Base-by-base conservation (phyloP, 1,140 invertebrate species). In the Drosophila burlai region DNA sequence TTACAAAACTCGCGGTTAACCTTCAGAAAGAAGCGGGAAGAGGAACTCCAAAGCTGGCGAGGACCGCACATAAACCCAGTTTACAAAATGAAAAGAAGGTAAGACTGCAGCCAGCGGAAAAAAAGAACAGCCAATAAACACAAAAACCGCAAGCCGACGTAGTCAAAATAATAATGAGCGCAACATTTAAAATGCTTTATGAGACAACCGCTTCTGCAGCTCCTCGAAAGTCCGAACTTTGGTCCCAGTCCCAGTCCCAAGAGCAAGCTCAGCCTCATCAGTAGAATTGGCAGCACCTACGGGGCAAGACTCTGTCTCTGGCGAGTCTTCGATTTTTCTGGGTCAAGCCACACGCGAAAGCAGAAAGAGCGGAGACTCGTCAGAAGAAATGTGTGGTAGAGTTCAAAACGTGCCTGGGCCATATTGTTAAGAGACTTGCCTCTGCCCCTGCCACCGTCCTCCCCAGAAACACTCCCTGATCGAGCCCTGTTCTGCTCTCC, bases 121-220 rank as follows among this genome's bases (percentile, higher is more conserved):
- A 40, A 40, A 40, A 40, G 38, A 40, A 40, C 61, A 57, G 54
- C 62, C 73, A 74, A 79, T 89, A 89, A 89, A 89, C 85, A 81
- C 63, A 72, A 89, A 79, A 89, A 85, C 84, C 85, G 85, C 85
- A 90, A 79, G 52, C 29, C 80, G 63, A 81, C 81, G 77, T 58
- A 87, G 84, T 81, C 85, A 84, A 87, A 89, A 89, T 89, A 84
- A 85, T 89, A 89, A 89, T 90, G 78, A 89, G 84, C 47, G 36
- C 81, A 81, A 90, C 81, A 85, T 85, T 90, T 85, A 85, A 84
- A 90, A 85, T 79, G 69, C 47, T 84, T 89, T 84, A 87, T 87
- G 84, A 72, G 81, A 63, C 67, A 71, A 62, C 11, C 69, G 58
- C 67, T 76, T 78, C 66, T 46, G 76, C 60, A 82, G 52, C 64